Base-by-base conservation (phyloP, 2,888 invertebrate species). In the Brachyopa scutellaris region DNA sequence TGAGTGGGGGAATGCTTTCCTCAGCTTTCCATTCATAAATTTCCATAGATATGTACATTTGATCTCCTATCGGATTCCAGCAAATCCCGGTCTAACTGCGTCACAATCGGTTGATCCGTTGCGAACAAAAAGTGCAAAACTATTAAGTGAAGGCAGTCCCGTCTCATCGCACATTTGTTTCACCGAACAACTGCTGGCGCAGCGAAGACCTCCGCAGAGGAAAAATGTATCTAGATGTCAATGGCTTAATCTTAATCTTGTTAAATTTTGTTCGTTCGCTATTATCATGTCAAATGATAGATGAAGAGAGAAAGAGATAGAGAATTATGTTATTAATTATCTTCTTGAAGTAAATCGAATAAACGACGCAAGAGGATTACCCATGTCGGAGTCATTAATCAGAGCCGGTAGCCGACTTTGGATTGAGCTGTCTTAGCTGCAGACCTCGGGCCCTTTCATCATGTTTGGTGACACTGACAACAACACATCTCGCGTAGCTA, bases 181-280 rank as follows among this genome's bases (percentile, higher is more conserved):
- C 36, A 29, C 36, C 38, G 33, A 36, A 38, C 23, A 62, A 31
- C 47, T 21, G n/a, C n/a, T 26, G 26, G 26, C 26, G 26, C 49
- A 19, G 26, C 26, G 26, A 36, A 19, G 64, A 64, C 49, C 17
- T 51, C 64, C 49, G 26, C 3, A 26, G 26, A 26, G 26, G 26
- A 26, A 26, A 26, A 6, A 26, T 26, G 49, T 53, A 70, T 70
- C 70, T 49, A 49, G 38, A 72, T 72, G 33, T 53, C 53, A 62
- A 72, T 53, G 11, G 26, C 61, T 61, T 33, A 26, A 53, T 72
- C 61, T 61, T 31, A 53, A 51, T 51, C 72, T 72, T 53, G 61
- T 70, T 49, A 40, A 61, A 31, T 21, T 40, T 38, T 47, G n/a
- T 26, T 26, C 6, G 59, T 70, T 23, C 38, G 49, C 31, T 59